Evolutionary conservation across 2,113 vertebrate genomes (phyloP).

Genomic region (Melanocharis versteri): DNA sequence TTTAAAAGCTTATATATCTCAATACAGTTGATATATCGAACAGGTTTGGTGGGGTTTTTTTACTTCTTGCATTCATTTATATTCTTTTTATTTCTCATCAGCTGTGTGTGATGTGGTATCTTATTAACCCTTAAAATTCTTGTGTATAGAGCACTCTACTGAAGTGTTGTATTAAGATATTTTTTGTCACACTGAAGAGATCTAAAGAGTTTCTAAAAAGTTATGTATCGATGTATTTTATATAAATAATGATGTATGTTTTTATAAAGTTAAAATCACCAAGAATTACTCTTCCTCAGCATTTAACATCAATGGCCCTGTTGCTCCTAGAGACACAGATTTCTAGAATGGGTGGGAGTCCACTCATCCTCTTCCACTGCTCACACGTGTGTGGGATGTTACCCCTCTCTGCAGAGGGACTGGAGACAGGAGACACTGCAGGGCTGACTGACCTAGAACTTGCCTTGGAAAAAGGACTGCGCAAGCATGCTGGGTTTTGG

Average conservation of each 20-base stretch:
- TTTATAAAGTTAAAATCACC: neutral
- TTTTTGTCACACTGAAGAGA: neutral
- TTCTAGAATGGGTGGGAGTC: neutral
- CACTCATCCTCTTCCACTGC: too few species aligned
- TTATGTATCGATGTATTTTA: neutral
- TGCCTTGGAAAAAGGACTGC: neutral
- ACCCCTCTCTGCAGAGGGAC: neutral
- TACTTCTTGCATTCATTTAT: neutral
- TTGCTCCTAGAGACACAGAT: neutral
- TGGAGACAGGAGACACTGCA: neutral
- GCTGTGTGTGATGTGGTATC: neutral
- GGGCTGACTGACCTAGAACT: neutral
- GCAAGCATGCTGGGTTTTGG: neutral
- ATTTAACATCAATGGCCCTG: fast-evolving
- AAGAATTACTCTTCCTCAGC: neutral
- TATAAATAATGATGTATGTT: neutral
- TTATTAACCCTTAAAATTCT: neutral
- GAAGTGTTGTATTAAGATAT: neutral
- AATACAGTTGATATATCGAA: neutral
- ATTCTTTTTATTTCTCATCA: neutral
- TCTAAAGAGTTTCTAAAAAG: neutral
- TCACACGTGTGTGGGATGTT: neutral
- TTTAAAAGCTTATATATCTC: neutral
- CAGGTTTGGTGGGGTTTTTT: fast-evolving
- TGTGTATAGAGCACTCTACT: neutral